These are phyloP conservation scores for Koerneria pararmatus DNA, from an alignment of 2,888 invertebrate species.

Conservation along the genomic window DNA sequence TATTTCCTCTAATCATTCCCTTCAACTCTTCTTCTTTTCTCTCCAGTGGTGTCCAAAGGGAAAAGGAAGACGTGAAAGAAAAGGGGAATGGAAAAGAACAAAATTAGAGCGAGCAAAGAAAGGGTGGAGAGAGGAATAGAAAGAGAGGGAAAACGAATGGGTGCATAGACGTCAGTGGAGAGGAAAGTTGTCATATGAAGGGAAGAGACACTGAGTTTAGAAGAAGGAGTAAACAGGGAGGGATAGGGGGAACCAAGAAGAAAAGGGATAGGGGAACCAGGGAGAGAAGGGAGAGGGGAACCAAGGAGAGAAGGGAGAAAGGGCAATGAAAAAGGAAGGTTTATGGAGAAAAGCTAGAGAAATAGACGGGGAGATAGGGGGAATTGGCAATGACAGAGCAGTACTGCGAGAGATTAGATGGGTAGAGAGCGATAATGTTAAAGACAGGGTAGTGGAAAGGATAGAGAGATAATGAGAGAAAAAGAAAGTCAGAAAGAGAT, in stretches of 20 bases:
- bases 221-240: no score
- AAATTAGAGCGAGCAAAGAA: background rate
- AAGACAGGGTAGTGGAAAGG: no score
- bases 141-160: background rate
- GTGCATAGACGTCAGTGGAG: background rate
- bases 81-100: conserved; percentile 2
- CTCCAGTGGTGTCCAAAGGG: background rate
- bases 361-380: no score
- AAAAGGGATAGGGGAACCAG: background rate
- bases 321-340: no score
- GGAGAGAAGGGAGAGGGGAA: conserved; percentile 4
- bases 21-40: no score
- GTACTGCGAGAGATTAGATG: no score
- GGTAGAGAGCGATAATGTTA: no score
- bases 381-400: no score
- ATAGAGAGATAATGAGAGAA: conserved; percentile 6
- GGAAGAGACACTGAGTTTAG: no score
- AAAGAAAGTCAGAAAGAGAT: background rate
- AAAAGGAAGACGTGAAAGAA: background rate
- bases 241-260: no score
- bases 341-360: no score
- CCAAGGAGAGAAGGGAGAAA: background rate
- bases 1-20: no score
- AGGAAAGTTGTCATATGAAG: background rate
- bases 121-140: background rate